phyloP scores from a whole-genome alignment of 2,888 invertebrate species.

The Autographa pulchrina region DNA sequence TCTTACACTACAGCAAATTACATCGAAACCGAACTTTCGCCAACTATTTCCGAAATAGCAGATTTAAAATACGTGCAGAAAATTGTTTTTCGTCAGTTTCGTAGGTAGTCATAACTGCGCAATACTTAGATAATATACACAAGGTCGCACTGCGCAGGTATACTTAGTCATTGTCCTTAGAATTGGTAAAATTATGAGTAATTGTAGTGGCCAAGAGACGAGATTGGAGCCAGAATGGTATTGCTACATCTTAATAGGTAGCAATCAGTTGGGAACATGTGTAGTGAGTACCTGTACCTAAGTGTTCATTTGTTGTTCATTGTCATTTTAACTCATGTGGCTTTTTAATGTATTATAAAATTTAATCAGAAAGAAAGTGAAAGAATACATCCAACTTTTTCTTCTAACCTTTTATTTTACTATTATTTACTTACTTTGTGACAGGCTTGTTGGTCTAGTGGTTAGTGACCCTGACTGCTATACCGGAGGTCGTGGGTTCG shows the following conservation, averaged over 20 bases:
- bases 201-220: constrained; percentile 45
- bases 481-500: too few relatives aligned
- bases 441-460: too few relatives aligned
- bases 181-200: constrained; percentile 49
- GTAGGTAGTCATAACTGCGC: constrained; percentile 57
- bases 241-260: constrained; percentile 25
- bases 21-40: constrained; percentile 46
- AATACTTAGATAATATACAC: constrained; percentile 60
- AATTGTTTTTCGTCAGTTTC: constrained; percentile 46
- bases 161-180: constrained; percentile 40
- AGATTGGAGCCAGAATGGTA: constrained; percentile 32
- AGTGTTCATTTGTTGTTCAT: too few relatives aligned
- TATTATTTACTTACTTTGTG: too few relatives aligned
- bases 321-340: too few relatives aligned
- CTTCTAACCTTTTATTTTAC: too few relatives aligned
- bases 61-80: constrained; percentile 39
- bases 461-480: too few relatives aligned
- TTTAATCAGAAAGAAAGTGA: too few relatives aligned
- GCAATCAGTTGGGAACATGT: not conserved
- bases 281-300: not conserved
- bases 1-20: constrained; percentile 7
- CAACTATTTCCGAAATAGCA: constrained; percentile 39
- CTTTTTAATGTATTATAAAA: too few relatives aligned
- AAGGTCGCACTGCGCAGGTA: constrained; percentile 52
- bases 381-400: too few relatives aligned